These are phyloP conservation scores for Diloba caeruleocephala DNA, from an alignment of 2,888 invertebrate species.

Conservation along the genomic window DNA sequence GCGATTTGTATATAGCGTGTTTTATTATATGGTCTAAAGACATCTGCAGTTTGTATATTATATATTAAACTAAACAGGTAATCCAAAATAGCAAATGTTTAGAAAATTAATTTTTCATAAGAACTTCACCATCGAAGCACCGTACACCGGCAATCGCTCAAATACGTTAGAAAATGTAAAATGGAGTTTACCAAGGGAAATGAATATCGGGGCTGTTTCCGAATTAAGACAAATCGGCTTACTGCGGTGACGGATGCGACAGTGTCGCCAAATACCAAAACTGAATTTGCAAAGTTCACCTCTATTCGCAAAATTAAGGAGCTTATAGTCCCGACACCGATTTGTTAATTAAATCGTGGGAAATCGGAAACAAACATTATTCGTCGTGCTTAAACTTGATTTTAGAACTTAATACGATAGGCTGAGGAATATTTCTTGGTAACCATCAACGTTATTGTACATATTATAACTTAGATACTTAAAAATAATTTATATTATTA, in stretches of 20 bases:
- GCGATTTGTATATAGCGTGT: no score
- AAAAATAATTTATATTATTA: no score
- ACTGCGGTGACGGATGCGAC: slow-evolving; percentile 56
- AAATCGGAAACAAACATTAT: slow-evolving; percentile 27
- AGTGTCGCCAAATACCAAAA: slow-evolving; percentile 44
- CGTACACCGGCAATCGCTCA: slow-evolving; percentile 61
- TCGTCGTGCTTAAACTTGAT: slow-evolving; percentile 7
- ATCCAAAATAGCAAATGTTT: slow-evolving; percentile 16
- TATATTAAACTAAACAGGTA: no score
- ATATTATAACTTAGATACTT: no score
- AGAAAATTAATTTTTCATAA: slow-evolving; percentile 39
- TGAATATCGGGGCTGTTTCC: slow-evolving; percentile 66
- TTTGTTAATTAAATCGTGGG: slow-evolving; percentile 34
- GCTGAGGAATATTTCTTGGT: neutral
- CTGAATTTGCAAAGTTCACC: slow-evolving; percentile 45
- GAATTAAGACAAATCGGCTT: slow-evolving; percentile 72
- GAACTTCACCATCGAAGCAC: slow-evolving; percentile 34
- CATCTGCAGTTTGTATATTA: no score
- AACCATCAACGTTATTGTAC: no score
- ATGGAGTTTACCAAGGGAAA: slow-evolving; percentile 65
- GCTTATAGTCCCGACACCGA: slow-evolving; percentile 25
- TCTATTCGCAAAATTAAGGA: slow-evolving; percentile 41
- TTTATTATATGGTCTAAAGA: no score
- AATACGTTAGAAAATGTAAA: slow-evolving; percentile 62
- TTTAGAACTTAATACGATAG: slow-evolving; percentile 11